Percentiles rank a stretch among this genome's conserved stretches.
These are phyloP conservation scores for Drosophila parabipectinata DNA, from an alignment of 1,140 invertebrate genomes.

Conservation along the genomic window DNA sequence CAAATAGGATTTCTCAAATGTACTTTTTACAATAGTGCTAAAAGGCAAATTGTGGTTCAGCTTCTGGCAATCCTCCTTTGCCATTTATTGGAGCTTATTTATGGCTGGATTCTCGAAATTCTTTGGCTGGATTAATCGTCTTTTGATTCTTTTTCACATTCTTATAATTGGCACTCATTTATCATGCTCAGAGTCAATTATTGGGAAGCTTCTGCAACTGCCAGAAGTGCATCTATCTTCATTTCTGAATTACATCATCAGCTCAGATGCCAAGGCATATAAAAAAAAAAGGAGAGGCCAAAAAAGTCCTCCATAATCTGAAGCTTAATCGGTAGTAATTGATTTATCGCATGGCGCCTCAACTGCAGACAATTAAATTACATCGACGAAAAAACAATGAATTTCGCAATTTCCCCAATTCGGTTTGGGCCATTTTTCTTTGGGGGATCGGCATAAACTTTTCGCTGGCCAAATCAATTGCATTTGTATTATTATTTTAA, in stretches of 20 bases:
- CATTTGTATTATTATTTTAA: slow-evolving; percentile 51
- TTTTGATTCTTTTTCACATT: slow-evolving; percentile 31
- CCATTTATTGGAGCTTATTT: neutral
- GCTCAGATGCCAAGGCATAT: neutral
- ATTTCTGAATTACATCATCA: slow-evolving; percentile 36
- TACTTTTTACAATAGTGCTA: slow-evolving; percentile 1
- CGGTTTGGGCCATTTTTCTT: slow-evolving; percentile 18
- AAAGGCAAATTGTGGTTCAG: neutral
- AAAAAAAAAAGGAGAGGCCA: slow-evolving; percentile 11
- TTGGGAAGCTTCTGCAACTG: slow-evolving; percentile 30
- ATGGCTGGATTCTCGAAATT: neutral
- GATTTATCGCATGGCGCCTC: slow-evolving; percentile 63
- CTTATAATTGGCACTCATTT: slow-evolving; percentile 64
- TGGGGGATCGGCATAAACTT: neutral
- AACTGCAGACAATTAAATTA: slow-evolving; percentile 66
- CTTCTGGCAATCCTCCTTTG: neutral
- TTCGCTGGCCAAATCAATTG: slow-evolving; percentile 31
- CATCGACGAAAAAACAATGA: slow-evolving; percentile 28
- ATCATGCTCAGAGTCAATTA: slow-evolving; percentile 70
- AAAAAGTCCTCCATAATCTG: slow-evolving; percentile 61
- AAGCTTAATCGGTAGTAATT: slow-evolving; percentile 60
- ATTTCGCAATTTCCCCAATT: slow-evolving; percentile 11
- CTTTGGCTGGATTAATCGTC: slow-evolving; percentile 41
- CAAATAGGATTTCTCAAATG: slow-evolving; percentile 39
- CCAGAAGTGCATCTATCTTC: slow-evolving; percentile 46